A percentile compares a stretch with the other conserved stretches of the same genome.
These are phyloP conservation scores for Papilio demoleus DNA, from an alignment of 2,888 invertebrate species.

Conservation along the genomic window DNA sequence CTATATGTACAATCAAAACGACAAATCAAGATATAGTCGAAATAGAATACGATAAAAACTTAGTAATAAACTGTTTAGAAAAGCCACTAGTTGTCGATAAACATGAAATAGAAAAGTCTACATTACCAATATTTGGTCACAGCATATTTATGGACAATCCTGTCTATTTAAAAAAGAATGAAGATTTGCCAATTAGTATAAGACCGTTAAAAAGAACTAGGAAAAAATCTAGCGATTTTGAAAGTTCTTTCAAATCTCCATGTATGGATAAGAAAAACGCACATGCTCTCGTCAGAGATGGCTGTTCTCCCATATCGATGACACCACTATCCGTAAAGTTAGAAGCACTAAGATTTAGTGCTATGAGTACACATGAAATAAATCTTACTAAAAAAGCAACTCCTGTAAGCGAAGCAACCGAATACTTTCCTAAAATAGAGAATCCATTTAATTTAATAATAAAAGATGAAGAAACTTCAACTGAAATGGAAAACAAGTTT, in stretches of 20 bases:
- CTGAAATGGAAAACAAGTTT: conserved; percentile 81
- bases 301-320: conserved; percentile 78
- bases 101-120: conserved; percentile 65
- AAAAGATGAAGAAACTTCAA: conserved; percentile 75
- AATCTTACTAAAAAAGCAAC: conserved; percentile 55
- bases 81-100: conserved; percentile 61
- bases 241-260: conserved; percentile 76
- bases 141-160: conserved; percentile 78
- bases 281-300: conserved; percentile 73
- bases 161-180: conserved; percentile 77
- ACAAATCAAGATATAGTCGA: conserved; percentile 80
- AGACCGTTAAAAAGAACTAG: conserved; percentile 73
- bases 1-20: conserved; percentile 72
- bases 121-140: conserved; percentile 79
- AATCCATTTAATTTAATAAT: conserved; percentile 68
- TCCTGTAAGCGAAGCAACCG: conserved; percentile 73
- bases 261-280: conserved; percentile 74
- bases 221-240: conserved; percentile 77
- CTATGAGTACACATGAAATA: conserved; percentile 68
- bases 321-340: conserved; percentile 85
- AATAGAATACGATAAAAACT: conserved; percentile 82
- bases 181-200: conserved; percentile 63
- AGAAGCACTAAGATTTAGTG: conserved; percentile 83
- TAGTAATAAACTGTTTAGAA: conserved; percentile 73
- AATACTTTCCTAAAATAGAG: conserved; percentile 80